phyloP scores from a whole-genome alignment of 2,797 vertebrate genomes.

The Xerus rutilus region DNA sequence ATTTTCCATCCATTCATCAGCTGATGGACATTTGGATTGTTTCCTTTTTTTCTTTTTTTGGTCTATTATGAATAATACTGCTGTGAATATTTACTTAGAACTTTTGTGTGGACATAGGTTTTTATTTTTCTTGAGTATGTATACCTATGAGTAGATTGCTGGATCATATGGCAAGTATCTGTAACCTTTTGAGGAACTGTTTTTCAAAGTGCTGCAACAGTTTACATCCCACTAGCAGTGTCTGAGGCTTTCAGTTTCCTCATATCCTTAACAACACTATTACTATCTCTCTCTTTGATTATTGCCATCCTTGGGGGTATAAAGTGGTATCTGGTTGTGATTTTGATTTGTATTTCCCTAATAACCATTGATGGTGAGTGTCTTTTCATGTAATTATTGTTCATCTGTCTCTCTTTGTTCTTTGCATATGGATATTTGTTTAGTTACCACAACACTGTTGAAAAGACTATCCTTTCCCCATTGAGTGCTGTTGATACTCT shows the following conservation, averaged over 20 bases:
- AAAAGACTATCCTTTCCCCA: not conserved
- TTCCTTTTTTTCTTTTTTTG: not conserved
- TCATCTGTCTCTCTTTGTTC: not conserved
- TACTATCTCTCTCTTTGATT: not conserved
- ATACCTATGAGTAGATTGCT: not conserved
- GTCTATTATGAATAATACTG: not conserved
- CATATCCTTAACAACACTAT: not conserved
- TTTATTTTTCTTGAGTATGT: slow-evolving; percentile 8
- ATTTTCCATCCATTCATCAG: not conserved
- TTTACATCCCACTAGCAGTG: not conserved
- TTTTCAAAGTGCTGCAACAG: not conserved
- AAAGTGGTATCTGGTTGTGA: not conserved
- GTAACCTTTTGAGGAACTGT: not conserved
- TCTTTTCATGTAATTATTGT: not conserved
- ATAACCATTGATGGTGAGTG: not conserved
- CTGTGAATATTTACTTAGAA: not conserved
- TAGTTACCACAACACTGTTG: not conserved
- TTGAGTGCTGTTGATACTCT: not conserved
- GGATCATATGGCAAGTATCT: not conserved
- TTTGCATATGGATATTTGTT: not conserved
- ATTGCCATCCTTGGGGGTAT: not conserved
- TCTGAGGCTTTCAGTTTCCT: not conserved
- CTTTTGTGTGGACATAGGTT: not conserved
- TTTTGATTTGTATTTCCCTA: not conserved
- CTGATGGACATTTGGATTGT: not conserved